These are phyloP conservation scores for Porites lobata DNA, from an alignment of 92 coral and sea anemone genomes.

Conservation along the genomic window DNA sequence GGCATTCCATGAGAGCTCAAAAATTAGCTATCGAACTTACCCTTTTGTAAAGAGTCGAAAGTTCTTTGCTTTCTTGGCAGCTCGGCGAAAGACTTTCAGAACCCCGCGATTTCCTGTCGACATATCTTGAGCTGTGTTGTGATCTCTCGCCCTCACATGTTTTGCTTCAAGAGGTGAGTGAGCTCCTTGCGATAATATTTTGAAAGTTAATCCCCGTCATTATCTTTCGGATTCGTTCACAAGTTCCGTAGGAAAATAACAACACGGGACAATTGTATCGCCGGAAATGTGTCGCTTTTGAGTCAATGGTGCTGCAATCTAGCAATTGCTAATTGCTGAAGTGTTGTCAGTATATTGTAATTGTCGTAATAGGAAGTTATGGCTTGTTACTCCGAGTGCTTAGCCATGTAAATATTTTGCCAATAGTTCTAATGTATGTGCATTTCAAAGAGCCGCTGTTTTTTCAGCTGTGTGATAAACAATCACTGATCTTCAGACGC, in stretches of 20 bases:
- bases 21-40: constrained; percentile 35
- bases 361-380: constrained; percentile 23
- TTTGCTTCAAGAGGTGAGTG: neutral
- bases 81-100: constrained; percentile 79
- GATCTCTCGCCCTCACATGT: constrained; percentile 1
- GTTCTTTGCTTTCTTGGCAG: constrained; percentile 88
- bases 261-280: too few species aligned
- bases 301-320: too few species aligned
- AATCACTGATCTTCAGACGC: neutral
- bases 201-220: constrained; percentile 5
- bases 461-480: neutral
- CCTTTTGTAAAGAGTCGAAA: constrained; percentile 86
- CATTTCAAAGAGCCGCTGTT: neutral
- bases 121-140: constrained; percentile 28
- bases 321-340: too few species aligned
- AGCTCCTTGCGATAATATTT: constrained; percentile 13
- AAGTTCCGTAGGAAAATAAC: neutral
- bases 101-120: constrained; percentile 69
- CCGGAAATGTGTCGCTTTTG: too few species aligned
- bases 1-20: neutral
- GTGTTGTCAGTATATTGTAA: neutral
- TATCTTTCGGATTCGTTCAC: neutral
- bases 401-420: constrained; percentile 31
- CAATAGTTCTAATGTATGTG: constrained; percentile 33
- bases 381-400: constrained; percentile 19